Evolutionary conservation across 2,113 vertebrate species (phyloP), one percentile per base, ranked within the genome.

Genomic region (Trematocara marginatum): DNA sequence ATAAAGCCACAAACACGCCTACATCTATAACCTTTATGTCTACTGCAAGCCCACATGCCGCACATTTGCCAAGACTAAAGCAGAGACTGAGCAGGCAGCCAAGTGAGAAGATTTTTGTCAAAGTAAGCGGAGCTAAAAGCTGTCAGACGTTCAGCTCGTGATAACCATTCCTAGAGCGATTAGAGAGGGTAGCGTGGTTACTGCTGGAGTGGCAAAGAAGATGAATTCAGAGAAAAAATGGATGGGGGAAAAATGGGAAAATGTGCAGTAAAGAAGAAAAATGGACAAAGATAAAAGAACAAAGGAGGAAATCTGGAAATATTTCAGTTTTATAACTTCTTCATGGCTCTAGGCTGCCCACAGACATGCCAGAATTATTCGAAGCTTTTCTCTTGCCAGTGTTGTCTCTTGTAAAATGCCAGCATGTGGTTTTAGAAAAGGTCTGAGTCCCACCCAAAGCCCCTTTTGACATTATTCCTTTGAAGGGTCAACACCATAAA

Each of bases 281-380:
- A 57, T 61, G 74, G 66, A 90, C 56, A 78, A 80, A 85, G 57
- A 89, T 78, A 82, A 89, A 87, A 84, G 88, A 88, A 66, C 31
- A 92, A 80, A 79, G 82, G 23, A 13, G 15, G 45, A 93, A 88
- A 92, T 89, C 76, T 89, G 84, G 85, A 88, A 87, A 84, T 84
- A 88, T 92, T 91, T 91, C 29, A 56, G 76, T 74, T 88, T 92
- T 49, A 80, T 87, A 79, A 83, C 56, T 34, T 57, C 7, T 81
- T 79, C 47, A 23, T 88, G 59, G 53, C 83, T 79, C 57, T 1
- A 45, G 74, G 82, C 90, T 86, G 87, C 80, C 83, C 13, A 31
- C 4, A 18, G 69, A 69, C 82, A 79, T 80, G 81, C 80, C 87
- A 86, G 81, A 87, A 31, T 86, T 84, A 31, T 86, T 84, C 59